These are phyloP conservation scores for Gyps fulvus DNA, from an alignment of 2,113 vertebrate genomes.

Conservation along the genomic window DNA sequence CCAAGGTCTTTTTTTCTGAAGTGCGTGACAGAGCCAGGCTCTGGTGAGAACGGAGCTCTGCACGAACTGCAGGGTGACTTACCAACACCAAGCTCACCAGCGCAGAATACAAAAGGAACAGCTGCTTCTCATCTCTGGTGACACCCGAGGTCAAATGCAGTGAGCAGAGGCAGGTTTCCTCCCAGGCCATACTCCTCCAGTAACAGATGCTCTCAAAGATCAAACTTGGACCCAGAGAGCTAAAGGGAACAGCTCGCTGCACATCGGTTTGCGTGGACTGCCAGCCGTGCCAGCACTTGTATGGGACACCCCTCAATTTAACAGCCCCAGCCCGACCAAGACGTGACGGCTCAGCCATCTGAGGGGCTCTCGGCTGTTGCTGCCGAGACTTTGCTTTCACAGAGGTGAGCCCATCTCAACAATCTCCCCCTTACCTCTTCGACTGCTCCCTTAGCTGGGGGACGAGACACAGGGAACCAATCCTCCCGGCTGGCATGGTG, in stretches of 20 bases:
- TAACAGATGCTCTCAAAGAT: background rate
- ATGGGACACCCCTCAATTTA: background rate
- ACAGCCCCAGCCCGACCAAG: background rate
- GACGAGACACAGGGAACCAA: background rate
- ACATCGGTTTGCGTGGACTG: background rate
- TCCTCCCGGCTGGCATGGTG: accelerated
- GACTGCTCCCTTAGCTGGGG: background rate
- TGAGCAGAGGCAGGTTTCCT: background rate
- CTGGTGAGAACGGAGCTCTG: background rate
- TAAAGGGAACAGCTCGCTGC: background rate
- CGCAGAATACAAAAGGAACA: background rate
- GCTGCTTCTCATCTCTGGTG: background rate
- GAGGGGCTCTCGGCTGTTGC: background rate
- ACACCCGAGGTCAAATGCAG: background rate
- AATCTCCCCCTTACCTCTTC: background rate
- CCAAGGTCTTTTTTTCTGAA: background rate
- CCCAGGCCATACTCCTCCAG: background rate
- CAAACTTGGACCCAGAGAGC: background rate
- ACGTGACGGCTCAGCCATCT: background rate
- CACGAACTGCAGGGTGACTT: background rate
- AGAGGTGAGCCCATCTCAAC: too few relatives aligned
- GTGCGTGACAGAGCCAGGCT: background rate
- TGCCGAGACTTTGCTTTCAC: background rate
- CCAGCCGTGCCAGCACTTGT: background rate
- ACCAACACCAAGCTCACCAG: background rate